Percentiles rank a stretch among this genome's conserved stretches.
Evolutionary conservation across 1,140 invertebrate genomes (phyloP).

Genomic region (Polypedilum vanderplanki): DNA sequence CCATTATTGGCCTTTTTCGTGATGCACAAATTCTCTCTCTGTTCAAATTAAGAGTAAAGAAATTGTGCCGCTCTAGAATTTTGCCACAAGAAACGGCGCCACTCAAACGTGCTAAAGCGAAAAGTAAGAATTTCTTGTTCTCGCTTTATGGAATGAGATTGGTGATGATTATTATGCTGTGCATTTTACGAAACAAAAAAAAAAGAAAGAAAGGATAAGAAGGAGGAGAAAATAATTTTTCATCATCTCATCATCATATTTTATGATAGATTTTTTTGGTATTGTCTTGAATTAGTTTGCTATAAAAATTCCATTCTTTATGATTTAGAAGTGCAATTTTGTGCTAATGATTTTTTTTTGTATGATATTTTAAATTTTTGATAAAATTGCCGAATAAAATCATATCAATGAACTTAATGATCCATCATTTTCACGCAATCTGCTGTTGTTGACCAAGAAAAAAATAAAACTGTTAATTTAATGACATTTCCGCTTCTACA

Average conservation of each 20-base stretch:
- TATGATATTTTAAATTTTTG: too few relatives aligned
- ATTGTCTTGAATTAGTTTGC: background rate
- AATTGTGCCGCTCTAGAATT: slow-evolving; percentile 17
- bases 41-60: background rate
- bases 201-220: background rate
- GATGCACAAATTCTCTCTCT: background rate
- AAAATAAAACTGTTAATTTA: background rate
- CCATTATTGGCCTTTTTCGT: background rate
- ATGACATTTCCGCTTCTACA: background rate
- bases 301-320: background rate
- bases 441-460: background rate
- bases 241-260: slow-evolving; percentile 7
- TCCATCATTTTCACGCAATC: slow-evolving; percentile 8
- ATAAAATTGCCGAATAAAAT: background rate
- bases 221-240: background rate
- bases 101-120: slow-evolving; percentile 16
- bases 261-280: background rate
- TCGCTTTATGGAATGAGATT: slow-evolving; percentile 10
- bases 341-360: too few relatives aligned
- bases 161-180: slow-evolving; percentile 17
- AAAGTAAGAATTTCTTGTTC: background rate
- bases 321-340: background rate
- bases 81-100: slow-evolving; percentile 12
- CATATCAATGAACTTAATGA: slow-evolving; percentile 1
- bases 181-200: background rate